These are phyloP conservation scores for Melipona beecheii DNA, from an alignment of 2,888 invertebrate genomes.

Conservation along the genomic window DNA sequence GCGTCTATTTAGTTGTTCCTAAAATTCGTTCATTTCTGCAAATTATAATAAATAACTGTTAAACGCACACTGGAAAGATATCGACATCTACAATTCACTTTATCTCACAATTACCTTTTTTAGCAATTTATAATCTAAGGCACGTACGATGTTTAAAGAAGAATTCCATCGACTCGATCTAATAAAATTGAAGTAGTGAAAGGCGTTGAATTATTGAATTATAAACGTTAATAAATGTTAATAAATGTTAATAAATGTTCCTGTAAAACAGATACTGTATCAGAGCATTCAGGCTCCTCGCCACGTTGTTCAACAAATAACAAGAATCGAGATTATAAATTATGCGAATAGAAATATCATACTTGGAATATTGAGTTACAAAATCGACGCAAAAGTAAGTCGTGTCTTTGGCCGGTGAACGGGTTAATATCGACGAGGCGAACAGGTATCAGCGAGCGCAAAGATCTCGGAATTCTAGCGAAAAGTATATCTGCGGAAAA, in stretches of 20 bases:
- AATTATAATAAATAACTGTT: neutral
- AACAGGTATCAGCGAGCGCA: slow-evolving; percentile 18
- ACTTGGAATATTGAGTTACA: neutral
- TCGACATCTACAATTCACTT: neutral
- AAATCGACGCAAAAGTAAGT: slow-evolving; percentile 22
- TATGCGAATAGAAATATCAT: slow-evolving; percentile 12
- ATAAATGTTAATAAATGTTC: too few relatives aligned
- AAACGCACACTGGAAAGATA: neutral
- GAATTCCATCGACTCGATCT: too few relatives aligned
- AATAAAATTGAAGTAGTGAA: too few relatives aligned
- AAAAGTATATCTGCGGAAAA: slow-evolving; percentile 52
- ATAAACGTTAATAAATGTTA: too few relatives aligned
- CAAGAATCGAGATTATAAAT: neutral
- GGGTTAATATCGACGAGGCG: slow-evolving; percentile 29
- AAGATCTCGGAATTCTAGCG: slow-evolving; percentile 44
- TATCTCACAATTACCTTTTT: neutral
- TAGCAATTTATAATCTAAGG: too few relatives aligned
- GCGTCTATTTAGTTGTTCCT: neutral
- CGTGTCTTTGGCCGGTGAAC: slow-evolving; percentile 23
- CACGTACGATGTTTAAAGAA: too few relatives aligned
- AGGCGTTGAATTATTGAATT: too few relatives aligned
- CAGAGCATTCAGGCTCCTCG: neutral
- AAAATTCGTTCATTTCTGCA: too few relatives aligned
- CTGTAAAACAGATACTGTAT: neutral
- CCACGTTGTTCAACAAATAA: neutral